Evolutionary conservation across 2,113 vertebrate genomes (phyloP).

Genomic region (Podilymbus podiceps): DNA sequence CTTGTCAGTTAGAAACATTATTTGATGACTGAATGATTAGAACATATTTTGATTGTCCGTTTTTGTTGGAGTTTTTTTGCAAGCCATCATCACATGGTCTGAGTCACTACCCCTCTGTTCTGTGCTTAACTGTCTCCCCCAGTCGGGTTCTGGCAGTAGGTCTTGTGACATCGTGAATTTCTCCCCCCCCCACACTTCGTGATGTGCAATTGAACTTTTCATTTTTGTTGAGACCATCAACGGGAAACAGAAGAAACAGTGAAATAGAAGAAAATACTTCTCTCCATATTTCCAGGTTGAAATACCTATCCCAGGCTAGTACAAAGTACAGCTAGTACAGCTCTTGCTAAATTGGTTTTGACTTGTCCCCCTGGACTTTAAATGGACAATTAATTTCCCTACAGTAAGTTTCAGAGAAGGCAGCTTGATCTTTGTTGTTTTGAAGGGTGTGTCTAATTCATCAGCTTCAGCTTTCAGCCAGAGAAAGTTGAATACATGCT

Average conservation of each 20-base stretch:
- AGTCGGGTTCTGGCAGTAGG: neutral
- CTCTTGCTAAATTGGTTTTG: slow-evolving; percentile 9
- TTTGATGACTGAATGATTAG: neutral
- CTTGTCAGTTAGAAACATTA: neutral
- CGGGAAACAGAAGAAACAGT: neutral
- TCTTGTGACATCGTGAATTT: neutral
- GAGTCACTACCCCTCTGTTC: neutral
- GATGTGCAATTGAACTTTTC: neutral
- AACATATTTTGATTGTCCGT: neutral
- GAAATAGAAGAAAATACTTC: neutral
- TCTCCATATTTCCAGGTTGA: neutral
- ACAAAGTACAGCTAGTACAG: neutral
- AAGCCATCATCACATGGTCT: neutral
- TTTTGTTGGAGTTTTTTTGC: neutral
- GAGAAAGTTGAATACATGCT: neutral
- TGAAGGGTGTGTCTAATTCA: slow-evolving; percentile 64
- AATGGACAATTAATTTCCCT: neutral
- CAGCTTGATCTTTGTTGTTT: slow-evolving; percentile 43
- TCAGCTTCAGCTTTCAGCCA: slow-evolving; percentile 51
- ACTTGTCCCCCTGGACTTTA: neutral
- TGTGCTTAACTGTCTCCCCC: neutral
- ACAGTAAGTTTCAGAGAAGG: neutral
- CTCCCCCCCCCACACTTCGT: fast-evolving
- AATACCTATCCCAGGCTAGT: neutral
- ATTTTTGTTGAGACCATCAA: neutral